phyloP scores from a whole-genome alignment of 2,888 invertebrate genomes.

The Gari tellinella region DNA sequence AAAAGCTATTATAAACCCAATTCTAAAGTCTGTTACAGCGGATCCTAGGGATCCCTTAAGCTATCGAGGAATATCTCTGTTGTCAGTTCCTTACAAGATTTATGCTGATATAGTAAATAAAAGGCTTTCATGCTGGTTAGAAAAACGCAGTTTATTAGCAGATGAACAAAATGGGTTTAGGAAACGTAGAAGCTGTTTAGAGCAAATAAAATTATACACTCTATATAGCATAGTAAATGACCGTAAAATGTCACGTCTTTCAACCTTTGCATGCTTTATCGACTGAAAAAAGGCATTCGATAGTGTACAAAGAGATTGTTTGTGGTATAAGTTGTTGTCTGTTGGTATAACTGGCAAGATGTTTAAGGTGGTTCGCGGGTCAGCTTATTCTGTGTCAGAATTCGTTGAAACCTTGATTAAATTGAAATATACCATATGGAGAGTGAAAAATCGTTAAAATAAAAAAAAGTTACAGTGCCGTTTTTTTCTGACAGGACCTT shows the following conservation, averaged over 20 bases:
- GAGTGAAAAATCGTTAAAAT: no score
- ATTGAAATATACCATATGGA: no score
- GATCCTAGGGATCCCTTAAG: constrained; percentile 18
- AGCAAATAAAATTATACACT: constrained; percentile 5
- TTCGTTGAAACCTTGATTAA: no score
- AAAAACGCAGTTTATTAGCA: neutral
- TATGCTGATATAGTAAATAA: constrained; percentile 17
- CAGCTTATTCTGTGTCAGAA: no score
- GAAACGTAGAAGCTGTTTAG: neutral
- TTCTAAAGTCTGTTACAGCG: constrained; percentile 4
- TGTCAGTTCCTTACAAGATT: constrained; percentile 10
- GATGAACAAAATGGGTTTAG: constrained; percentile 14
- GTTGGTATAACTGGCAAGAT: constrained; percentile 14
- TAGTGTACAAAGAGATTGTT: constrained; percentile 3
- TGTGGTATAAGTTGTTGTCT: constrained; percentile 6
- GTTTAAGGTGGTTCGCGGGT: no score
- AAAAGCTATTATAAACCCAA: constrained; percentile 19
- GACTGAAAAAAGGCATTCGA: constrained; percentile 18
- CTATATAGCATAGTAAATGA: neutral
- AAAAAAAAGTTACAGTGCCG: no score
- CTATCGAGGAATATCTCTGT: constrained; percentile 13
- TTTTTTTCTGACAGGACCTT: no score
- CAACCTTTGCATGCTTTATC: constrained; percentile 12
- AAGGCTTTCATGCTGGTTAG: constrained; percentile 10
- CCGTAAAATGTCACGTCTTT: neutral